Percentiles rank a stretch among this genome's conserved stretches.
Conservation (phyloP, 2,888 invertebrate genomes). For the Elegia similella region DNA sequence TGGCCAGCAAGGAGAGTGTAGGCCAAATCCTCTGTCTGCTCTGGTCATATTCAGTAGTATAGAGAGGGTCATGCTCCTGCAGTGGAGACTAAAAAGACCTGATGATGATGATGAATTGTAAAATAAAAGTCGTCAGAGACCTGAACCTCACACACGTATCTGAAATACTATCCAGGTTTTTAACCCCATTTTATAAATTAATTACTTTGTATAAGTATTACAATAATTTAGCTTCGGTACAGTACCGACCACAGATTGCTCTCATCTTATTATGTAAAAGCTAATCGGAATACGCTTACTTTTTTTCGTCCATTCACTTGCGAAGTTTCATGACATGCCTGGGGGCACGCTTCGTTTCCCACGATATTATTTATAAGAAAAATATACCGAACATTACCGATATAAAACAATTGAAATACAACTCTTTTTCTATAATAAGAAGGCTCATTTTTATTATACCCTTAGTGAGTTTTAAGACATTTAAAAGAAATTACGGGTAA, state of each 20-base stretch:
- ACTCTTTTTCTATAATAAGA: conserved; percentile 13
- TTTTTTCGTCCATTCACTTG: conserved; percentile 57
- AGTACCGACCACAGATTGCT: conserved; percentile 16
- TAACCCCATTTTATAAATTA: neutral
- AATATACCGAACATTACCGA: conserved; percentile 26
- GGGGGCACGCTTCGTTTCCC: conserved; percentile 83
- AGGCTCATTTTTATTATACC: conserved; percentile 18
- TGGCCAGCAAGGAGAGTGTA: too few relatives aligned
- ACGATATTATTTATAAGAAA: conserved; percentile 60
- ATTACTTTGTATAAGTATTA: neutral
- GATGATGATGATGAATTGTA: too few relatives aligned
- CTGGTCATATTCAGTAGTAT: too few relatives aligned
- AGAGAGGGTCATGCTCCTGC: too few relatives aligned
- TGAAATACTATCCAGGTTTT: too few relatives aligned
- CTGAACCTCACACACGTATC: neutral
- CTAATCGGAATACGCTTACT: conserved; percentile 54
- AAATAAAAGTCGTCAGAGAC: too few relatives aligned
- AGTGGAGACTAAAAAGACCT: too few relatives aligned
- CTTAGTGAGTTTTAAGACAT: conserved; percentile 21
- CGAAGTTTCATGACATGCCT: conserved; percentile 79
- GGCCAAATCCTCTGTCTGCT: too few relatives aligned
- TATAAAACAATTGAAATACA: conserved; percentile 18
- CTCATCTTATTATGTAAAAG: conserved; percentile 34
- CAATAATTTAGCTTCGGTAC: conserved; percentile 12
- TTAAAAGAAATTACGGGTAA: conserved; percentile 30